Conservation (phyloP, 1,140 invertebrate genomes). For the Doryteuthis pealeii region DNA sequence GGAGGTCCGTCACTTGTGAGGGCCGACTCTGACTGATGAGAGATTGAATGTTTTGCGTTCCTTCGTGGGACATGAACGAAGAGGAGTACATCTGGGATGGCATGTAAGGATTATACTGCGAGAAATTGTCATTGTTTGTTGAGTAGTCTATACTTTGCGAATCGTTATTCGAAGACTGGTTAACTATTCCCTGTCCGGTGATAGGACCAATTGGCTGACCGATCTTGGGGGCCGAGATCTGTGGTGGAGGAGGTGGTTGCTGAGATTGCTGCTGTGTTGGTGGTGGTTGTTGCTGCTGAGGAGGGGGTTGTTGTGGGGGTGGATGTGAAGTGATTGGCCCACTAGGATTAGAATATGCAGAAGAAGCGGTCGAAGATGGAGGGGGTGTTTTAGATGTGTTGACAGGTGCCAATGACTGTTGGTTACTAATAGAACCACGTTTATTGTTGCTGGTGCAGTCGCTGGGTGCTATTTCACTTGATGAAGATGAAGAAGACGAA, state of each 20-base stretch:
- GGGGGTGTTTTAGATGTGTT: background rate
- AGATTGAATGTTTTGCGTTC: conserved; percentile 48
- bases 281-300: background rate
- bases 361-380: background rate
- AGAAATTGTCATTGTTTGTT: conserved; percentile 11
- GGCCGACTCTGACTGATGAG: conserved; percentile 18
- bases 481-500: conserved; percentile 5
- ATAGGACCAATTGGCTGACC: background rate
- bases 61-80: conserved; percentile 55
- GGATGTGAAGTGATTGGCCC: background rate
- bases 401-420: background rate
- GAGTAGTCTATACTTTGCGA: background rate
- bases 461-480: background rate
- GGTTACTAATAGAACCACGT: background rate
- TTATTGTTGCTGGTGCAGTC: background rate
- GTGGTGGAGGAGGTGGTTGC: background rate
- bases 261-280: background rate
- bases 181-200: background rate
- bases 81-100: conserved; percentile 47
- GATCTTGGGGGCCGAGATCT: background rate
- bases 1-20: background rate
- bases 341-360: background rate
- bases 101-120: conserved; percentile 50
- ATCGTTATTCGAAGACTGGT: background rate
- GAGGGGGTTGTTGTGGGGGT: background rate